These are phyloP conservation scores for Thamnophis sirtalis DNA, from an alignment of 2,113 vertebrate species.

Conservation along the genomic window DNA sequence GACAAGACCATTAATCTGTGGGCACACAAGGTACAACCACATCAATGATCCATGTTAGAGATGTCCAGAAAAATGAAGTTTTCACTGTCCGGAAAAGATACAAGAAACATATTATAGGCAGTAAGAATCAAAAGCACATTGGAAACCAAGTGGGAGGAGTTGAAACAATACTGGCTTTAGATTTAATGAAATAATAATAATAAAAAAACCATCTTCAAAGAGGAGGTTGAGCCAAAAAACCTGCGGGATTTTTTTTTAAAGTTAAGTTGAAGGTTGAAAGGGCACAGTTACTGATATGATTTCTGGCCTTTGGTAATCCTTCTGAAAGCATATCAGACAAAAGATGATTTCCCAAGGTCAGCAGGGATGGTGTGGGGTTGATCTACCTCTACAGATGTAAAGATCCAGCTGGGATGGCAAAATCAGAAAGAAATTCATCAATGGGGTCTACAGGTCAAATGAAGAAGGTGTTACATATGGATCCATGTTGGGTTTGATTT, in stretches of 20 bases:
- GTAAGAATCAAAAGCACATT: conserved; percentile 37
- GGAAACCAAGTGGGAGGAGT: conserved; percentile 28
- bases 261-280: conserved; percentile 18
- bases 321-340: conserved; percentile 27
- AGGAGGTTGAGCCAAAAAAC: conserved; percentile 22
- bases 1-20: not conserved
- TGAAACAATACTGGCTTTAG: not conserved
- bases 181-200: conserved; percentile 3
- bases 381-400: conserved; percentile 14
- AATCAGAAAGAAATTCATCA: conserved; percentile 24
- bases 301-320: conserved; percentile 41
- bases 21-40: not conserved
- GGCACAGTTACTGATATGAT: conserved; percentile 18
- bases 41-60: not conserved
- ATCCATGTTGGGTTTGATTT: conserved; percentile 24
- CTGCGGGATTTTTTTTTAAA: conserved; percentile 39
- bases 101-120: not conserved
- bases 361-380: conserved; percentile 25
- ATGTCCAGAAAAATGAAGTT: not conserved
- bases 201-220: not conserved
- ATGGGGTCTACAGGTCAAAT: conserved; percentile 33
- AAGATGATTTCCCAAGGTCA: conserved; percentile 38
- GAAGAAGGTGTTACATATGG: conserved; percentile 37
- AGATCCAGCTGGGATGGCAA: conserved; percentile 25
- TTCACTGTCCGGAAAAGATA: conserved; percentile 20